Evolutionary conservation across 1,140 invertebrate species (phyloP).

Genomic region (Sinella curviseta): DNA sequence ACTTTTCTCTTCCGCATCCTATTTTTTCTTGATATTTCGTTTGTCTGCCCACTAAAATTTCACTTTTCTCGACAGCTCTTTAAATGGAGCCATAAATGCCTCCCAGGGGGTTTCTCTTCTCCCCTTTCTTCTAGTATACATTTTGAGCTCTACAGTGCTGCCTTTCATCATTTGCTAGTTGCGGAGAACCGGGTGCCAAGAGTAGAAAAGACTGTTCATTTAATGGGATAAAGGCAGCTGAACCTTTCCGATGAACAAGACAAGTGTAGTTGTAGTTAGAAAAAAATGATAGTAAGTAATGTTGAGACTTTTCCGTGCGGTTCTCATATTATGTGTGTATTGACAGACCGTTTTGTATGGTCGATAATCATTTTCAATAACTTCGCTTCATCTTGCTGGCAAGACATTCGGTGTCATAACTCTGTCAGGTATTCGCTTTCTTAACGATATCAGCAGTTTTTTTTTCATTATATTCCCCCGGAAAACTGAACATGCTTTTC

Average conservation of each 20-base stretch:
- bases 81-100: conserved; percentile 14
- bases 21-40: background rate
- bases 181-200: background rate
- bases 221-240: background rate
- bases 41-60: conserved; percentile 13
- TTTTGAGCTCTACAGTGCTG: background rate
- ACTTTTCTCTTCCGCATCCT: too few species aligned
- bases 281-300: background rate
- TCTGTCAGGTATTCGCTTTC: conserved; percentile 9
- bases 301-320: background rate
- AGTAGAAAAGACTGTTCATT: conserved; percentile 6
- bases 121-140: background rate
- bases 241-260: background rate
- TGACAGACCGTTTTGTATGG: background rate
- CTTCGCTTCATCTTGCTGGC: background rate
- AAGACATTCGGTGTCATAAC: background rate
- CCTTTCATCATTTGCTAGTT: conserved; percentile 24
- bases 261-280: too few species aligned
- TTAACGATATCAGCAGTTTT: background rate
- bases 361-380: conserved; percentile 7
- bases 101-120: conserved; percentile 13
- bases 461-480: conserved; percentile 3
- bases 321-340: too few species aligned
- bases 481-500: background rate
- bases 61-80: conserved; percentile 16